Evolutionary conservation across 2,888 invertebrate species (phyloP).

Genomic region (Adelphocoris suturalis): DNA sequence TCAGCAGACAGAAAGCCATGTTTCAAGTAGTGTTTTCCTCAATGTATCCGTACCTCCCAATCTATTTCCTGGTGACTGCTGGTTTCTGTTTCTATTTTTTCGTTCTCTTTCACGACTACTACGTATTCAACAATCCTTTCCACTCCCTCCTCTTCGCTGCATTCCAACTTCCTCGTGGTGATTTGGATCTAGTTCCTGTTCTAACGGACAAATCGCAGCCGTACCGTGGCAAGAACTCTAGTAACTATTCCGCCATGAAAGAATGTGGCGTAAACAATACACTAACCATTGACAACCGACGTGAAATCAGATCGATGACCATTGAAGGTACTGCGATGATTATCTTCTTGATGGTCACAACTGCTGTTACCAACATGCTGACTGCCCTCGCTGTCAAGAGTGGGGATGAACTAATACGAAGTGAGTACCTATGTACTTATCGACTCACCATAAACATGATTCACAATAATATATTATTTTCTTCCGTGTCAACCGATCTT

Average conservation of each 20-base stretch:
- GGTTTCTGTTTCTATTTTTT: conserved; percentile 44
- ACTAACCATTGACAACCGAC: background rate
- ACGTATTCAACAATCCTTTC: conserved; percentile 47
- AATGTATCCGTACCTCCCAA: background rate
- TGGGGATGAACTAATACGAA: conserved; percentile 15
- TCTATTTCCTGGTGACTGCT: background rate
- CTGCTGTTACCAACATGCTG: conserved; percentile 40
- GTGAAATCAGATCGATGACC: conserved; percentile 14
- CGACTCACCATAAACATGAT: too few species aligned
- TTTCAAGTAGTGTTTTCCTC: conserved; percentile 19
- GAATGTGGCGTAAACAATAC: background rate
- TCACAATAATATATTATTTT: too few species aligned
- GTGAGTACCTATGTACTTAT: background rate
- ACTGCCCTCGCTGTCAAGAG: conserved; percentile 43
- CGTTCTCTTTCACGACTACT: conserved; percentile 47
- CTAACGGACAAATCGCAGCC: background rate
- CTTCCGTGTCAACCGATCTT: too few species aligned
- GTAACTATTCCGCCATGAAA: background rate
- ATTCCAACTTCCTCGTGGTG: conserved; percentile 11
- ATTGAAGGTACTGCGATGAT: conserved; percentile 30
- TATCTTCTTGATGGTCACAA: conserved; percentile 3
- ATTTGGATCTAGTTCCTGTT: background rate
- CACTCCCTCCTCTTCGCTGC: conserved; percentile 43
- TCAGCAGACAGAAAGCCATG: conserved; percentile 50
- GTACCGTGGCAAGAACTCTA: conserved; percentile 3